phyloP scores from a whole-genome alignment of 2,113 vertebrate species.

The Thermophis baileyi region DNA sequence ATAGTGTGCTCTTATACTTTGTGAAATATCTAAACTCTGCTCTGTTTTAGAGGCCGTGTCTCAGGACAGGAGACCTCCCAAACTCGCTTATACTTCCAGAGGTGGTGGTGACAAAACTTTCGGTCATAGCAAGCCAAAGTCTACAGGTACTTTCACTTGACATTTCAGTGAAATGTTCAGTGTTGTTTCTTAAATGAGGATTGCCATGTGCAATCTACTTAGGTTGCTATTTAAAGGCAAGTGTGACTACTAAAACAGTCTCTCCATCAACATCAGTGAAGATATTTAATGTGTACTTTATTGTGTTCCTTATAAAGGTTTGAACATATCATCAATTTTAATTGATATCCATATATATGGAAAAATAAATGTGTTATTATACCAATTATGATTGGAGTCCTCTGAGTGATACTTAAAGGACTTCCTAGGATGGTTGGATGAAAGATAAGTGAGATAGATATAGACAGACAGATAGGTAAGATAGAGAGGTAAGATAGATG shows the following conservation, averaged over 20 bases:
- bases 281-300: neutral
- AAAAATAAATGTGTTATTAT: too few relatives aligned
- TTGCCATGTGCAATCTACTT: neutral
- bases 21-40: constrained; percentile 11
- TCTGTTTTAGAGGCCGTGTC: constrained; percentile 69
- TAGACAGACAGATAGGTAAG: too few relatives aligned
- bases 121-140: constrained; percentile 93
- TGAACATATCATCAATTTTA: neutral
- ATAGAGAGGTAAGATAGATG: too few relatives aligned
- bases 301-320: neutral
- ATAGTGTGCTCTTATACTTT: neutral
- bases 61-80: constrained; percentile 90
- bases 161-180: neutral
- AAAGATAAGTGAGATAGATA: too few relatives aligned
- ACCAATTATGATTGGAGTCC: too few relatives aligned
- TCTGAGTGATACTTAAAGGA: too few relatives aligned
- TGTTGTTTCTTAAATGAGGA: neutral
- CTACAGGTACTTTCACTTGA: constrained; percentile 78
- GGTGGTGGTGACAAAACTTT: constrained; percentile 84
- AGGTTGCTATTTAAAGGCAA: neutral
- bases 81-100: constrained; percentile 87
- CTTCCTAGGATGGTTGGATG: too few relatives aligned
- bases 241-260: neutral
- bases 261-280: neutral
- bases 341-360: neutral